These are phyloP conservation scores for Timema podura DNA, from an alignment of 2,888 invertebrate genomes.

Conservation along the genomic window DNA sequence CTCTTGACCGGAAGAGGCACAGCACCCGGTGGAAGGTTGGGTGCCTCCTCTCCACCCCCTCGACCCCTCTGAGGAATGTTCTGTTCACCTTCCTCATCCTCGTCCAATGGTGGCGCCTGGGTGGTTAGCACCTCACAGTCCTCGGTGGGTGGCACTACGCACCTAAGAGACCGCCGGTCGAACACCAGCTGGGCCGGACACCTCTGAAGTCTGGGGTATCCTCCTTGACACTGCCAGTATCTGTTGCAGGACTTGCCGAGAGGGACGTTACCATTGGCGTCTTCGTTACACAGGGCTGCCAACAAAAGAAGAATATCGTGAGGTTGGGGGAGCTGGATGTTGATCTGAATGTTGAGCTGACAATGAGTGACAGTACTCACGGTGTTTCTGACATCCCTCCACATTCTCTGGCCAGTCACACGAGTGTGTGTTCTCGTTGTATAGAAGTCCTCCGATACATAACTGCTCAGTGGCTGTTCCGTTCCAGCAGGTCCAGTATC, in stretches of 20 bases:
- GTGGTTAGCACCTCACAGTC: constrained; percentile 84
- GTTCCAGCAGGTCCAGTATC: constrained; percentile 95
- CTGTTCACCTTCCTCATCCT: constrained; percentile 34
- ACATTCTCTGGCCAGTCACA: constrained; percentile 95
- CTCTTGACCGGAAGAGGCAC: constrained; percentile 27
- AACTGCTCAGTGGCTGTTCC: constrained; percentile 89
- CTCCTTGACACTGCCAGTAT: constrained; percentile 93
- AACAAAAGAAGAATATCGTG: constrained; percentile 31
- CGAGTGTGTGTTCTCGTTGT: constrained; percentile 85
- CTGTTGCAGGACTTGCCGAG: constrained; percentile 89
- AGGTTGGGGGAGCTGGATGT: too few relatives aligned
- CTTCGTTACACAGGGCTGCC: constrained; percentile 85
- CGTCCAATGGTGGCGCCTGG: constrained; percentile 52
- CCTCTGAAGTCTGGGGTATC: constrained; percentile 84
- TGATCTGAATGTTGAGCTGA: too few relatives aligned
- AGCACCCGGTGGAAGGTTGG: constrained; percentile 26
- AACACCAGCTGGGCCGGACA: constrained; percentile 90
- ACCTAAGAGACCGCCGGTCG: constrained; percentile 73
- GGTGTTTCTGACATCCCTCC: constrained; percentile 90
- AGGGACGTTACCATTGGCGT: constrained; percentile 86
- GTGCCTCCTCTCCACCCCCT: constrained; percentile 23
- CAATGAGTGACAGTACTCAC: constrained; percentile 57
- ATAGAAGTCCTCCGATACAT: constrained; percentile 85
- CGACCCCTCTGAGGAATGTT: constrained; percentile 28
- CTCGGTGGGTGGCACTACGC: constrained; percentile 85